Evolutionary conservation across 2,888 invertebrate genomes (phyloP).

Genomic region (Selenia dentaria): DNA sequence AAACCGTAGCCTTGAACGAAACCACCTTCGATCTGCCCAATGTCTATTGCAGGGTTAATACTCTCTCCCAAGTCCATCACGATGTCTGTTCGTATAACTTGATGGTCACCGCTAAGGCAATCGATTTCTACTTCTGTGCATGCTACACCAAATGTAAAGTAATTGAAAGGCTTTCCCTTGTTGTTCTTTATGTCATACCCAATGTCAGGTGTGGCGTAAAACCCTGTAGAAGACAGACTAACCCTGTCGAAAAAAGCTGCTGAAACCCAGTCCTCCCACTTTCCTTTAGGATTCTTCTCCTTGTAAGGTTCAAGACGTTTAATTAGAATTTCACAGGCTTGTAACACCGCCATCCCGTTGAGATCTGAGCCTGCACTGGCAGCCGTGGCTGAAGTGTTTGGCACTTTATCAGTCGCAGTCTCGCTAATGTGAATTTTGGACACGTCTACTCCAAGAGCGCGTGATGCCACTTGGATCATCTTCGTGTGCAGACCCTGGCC

Average conservation of each 20-base stretch:
- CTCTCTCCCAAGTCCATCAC: conserved; percentile 99
- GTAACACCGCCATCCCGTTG: conserved; percentile 95
- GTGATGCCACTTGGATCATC: conserved; percentile 96
- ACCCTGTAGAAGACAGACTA: conserved; percentile 93
- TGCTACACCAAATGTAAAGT: conserved; percentile 94
- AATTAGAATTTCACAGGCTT: conserved; percentile 91
- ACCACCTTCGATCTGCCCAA: conserved; percentile 98
- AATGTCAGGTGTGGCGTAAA: conserved; percentile 90
- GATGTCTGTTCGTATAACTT: conserved; percentile 94
- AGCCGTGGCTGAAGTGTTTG: conserved; percentile 95
- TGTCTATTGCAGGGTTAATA: conserved; percentile 97
- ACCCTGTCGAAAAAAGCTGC: conserved; percentile 91
- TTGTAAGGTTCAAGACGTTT: conserved; percentile 90
- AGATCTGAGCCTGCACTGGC: conserved; percentile 95
- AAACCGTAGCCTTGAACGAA: conserved; percentile 98
- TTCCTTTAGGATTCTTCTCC: conserved; percentile 89
- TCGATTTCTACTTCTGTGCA: conserved; percentile 96
- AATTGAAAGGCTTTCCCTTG: conserved; percentile 90
- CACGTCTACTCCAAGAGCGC: conserved; percentile 87
- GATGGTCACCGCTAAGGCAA: conserved; percentile 97
- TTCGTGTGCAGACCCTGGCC: conserved; percentile 98
- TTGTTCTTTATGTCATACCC: conserved; percentile 89
- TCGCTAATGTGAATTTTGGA: conserved; percentile 92
- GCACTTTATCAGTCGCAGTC: conserved; percentile 95
- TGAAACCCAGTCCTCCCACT: conserved; percentile 94